Percentiles rank a stretch among this genome's conserved stretches.
These are phyloP conservation scores for Erebia ligea DNA, from an alignment of 2,888 invertebrate genomes.

Conservation along the genomic window DNA sequence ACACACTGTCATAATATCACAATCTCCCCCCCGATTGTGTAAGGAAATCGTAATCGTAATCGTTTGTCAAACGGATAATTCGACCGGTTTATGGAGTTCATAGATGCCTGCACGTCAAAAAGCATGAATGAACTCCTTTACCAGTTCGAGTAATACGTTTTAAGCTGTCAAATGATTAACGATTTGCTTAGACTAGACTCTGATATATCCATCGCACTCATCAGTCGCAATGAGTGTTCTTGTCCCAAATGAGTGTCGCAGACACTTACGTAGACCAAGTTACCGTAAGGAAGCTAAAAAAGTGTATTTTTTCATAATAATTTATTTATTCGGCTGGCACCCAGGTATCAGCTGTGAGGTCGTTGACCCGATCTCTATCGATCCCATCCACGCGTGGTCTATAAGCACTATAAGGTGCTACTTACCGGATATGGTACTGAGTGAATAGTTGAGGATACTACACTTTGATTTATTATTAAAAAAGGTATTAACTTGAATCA, in stretches of 20 bases:
- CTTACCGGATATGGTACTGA: constrained; percentile 11
- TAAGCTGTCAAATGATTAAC: no score
- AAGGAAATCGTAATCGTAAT: no score
- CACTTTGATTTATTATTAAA: background rate
- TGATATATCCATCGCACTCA: constrained; percentile 6
- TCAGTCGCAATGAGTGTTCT: constrained; percentile 5
- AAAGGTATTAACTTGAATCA: background rate
- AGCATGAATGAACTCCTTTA: no score
- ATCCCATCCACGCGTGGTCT: constrained; percentile 61
- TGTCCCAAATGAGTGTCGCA: constrained; percentile 12
- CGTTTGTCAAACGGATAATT: no score
- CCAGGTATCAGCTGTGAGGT: constrained; percentile 49
- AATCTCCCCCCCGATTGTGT: no score
- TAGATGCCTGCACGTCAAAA: no score
- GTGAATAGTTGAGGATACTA: constrained; percentile 6
- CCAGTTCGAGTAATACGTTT: no score
- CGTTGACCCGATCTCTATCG: constrained; percentile 58
- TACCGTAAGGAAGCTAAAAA: background rate
- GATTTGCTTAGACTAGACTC: no score
- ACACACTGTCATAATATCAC: no score
- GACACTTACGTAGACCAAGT: constrained; percentile 2
- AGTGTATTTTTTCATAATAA: background rate
- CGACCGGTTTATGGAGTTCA: no score
- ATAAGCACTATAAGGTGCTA: constrained; percentile 23
- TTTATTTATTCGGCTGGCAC: constrained; percentile 10